Evolutionary conservation across 2,113 vertebrate species (phyloP).

Genomic region (Notothenia coriiceps): DNA sequence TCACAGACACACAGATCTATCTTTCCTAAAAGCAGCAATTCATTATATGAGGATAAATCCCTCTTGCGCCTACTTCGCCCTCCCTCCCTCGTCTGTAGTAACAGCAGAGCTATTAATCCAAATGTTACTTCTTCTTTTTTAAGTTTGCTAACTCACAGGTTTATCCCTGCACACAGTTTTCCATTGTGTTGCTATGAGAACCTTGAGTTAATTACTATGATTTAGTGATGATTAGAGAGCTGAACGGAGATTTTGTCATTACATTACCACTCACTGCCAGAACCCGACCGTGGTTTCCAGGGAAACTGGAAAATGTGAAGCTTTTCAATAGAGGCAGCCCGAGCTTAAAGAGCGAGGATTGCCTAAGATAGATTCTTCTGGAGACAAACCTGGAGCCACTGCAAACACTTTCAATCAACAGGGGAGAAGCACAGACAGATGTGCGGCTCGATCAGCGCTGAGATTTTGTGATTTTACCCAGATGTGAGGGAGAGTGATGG

Average conservation of each 20-base stretch:
- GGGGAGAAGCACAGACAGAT: constrained; percentile 51
- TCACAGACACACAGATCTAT: background rate
- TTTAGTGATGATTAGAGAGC: constrained; percentile 80
- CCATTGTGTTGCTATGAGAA: constrained; percentile 67
- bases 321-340: constrained; percentile 83
- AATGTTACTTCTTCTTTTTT: constrained; percentile 1
- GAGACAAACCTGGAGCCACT: constrained; percentile 80
- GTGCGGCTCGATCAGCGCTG: constrained; percentile 24
- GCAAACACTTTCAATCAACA: constrained; percentile 66
- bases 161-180: constrained; percentile 28
- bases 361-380: constrained; percentile 84
- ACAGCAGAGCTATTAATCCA: constrained; percentile 24
- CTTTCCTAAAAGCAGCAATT: constrained; percentile 2
- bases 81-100: constrained; percentile 11
- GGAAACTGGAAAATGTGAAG: constrained; percentile 87
- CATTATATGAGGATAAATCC: constrained; percentile 16
- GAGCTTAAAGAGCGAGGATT: constrained; percentile 82
- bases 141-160: constrained; percentile 39
- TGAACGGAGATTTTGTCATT: constrained; percentile 76
- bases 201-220: constrained; percentile 76
- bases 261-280: constrained; percentile 84
- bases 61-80: constrained; percentile 12
- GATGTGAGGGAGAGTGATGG: constrained; percentile 55
- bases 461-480: constrained; percentile 61
- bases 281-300: constrained; percentile 85